Evolutionary conservation across 2,113 vertebrate species (phyloP).

Genomic region (Grus americana): DNA sequence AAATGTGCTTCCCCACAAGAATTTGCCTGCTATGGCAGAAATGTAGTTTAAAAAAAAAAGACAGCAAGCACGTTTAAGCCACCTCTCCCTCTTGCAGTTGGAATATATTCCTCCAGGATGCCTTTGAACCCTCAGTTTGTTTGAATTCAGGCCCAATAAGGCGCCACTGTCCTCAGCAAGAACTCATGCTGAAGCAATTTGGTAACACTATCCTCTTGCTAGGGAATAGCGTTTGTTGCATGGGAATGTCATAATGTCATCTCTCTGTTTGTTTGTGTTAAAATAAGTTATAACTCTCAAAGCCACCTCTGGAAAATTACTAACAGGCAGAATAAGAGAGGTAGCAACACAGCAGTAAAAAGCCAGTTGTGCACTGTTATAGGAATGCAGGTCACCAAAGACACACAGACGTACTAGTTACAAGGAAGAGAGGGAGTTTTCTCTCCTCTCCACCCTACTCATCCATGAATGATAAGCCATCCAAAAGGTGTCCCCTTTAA

Average conservation of each 20-base stretch:
- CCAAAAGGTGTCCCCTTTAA: neutral
- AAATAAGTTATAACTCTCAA: slow-evolving; percentile 50
- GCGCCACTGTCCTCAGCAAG: neutral
- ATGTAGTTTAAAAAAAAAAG: neutral
- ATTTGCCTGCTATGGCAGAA: slow-evolving; percentile 57
- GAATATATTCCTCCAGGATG: slow-evolving; percentile 23
- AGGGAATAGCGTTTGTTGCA: slow-evolving; percentile 16
- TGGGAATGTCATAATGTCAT: slow-evolving; percentile 1
- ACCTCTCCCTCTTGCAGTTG: slow-evolving; percentile 10
- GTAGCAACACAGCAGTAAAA: neutral
- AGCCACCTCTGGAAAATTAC: slow-evolving; percentile 58
- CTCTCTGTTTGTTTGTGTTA: slow-evolving; percentile 23
- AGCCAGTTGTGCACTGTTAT: neutral
- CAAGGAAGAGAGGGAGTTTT: neutral
- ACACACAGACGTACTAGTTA: neutral
- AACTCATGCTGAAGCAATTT: slow-evolving; percentile 58
- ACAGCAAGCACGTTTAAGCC: neutral
- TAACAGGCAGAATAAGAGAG: neutral
- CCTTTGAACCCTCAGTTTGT: slow-evolving; percentile 39
- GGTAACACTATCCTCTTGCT: slow-evolving; percentile 59
- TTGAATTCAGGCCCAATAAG: slow-evolving; percentile 35
- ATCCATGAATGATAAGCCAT: neutral
- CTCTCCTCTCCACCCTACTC: neutral
- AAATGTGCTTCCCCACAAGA: slow-evolving; percentile 49
- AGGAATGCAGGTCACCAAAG: neutral